Conservation (phyloP, 2,888 invertebrate species). For the Thecocarcelia acutangulata region DNA sequence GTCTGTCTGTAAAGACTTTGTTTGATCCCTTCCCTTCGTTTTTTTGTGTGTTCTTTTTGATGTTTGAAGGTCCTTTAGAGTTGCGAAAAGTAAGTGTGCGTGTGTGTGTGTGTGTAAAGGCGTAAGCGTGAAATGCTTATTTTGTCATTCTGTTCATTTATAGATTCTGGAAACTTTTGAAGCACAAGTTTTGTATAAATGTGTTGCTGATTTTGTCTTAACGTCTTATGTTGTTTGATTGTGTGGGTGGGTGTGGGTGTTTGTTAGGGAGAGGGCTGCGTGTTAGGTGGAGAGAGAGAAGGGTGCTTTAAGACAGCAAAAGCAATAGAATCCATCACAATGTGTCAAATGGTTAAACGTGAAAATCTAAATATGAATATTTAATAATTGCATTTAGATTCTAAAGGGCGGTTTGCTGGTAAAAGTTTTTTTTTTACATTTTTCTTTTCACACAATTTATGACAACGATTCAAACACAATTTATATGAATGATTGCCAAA, state of each 20-base stretch:
- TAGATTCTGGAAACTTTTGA: constrained; percentile 50
- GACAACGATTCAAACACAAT: constrained; percentile 43
- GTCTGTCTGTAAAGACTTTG: constrained; percentile 25
- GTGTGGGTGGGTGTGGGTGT: too few relatives aligned
- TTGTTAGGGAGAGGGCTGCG: background rate
- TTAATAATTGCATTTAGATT: constrained; percentile 63
- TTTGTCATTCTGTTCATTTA: background rate
- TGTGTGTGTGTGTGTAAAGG: constrained; percentile 16
- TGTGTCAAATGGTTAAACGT: constrained; percentile 66
- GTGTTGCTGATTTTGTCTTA: background rate
- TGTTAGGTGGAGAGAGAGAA: background rate
- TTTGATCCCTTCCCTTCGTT: background rate
- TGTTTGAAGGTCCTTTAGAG: constrained; percentile 1
- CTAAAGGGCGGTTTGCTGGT: constrained; percentile 49
- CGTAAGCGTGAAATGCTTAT: constrained; percentile 10
- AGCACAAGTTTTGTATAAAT: constrained; percentile 43
- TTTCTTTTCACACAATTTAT: constrained; percentile 41
- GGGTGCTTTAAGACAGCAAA: too few relatives aligned
- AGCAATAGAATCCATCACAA: constrained; percentile 62
- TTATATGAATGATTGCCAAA: constrained; percentile 41
- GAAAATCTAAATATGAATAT: constrained; percentile 64
- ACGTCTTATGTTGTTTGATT: background rate
- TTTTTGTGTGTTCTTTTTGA: background rate
- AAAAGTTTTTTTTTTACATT: background rate
- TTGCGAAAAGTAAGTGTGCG: background rate